Conservation (phyloP, 35 echinoderm and acorn worm genomes). For the Anneissia japonica region DNA sequence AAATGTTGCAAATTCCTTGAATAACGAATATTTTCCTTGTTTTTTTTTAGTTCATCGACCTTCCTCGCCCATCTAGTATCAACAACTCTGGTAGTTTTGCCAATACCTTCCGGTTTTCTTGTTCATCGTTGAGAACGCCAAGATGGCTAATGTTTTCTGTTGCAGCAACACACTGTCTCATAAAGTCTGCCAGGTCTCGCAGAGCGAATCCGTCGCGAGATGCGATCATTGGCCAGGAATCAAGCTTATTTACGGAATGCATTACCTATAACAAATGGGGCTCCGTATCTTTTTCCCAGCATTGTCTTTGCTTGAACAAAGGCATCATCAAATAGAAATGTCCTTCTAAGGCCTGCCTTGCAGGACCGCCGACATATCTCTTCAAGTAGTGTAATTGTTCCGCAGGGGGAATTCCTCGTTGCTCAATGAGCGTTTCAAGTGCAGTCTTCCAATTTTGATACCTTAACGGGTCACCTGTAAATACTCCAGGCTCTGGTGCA, state of each 20-base stretch:
- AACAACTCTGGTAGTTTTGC: slow-evolving; percentile 61
- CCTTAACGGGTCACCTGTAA: slow-evolving; percentile 55
- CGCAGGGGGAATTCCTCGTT: slow-evolving; percentile 9
- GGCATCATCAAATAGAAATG: slow-evolving; percentile 38
- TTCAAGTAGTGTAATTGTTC: slow-evolving; percentile 59
- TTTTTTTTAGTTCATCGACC: slow-evolving; percentile 17
- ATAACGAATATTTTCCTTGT: slow-evolving; percentile 25
- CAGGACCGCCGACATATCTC: slow-evolving; percentile 39
- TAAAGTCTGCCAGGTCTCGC: neutral
- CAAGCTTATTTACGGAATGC: neutral
- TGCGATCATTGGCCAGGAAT: neutral
- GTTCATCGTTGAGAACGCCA: slow-evolving; percentile 40
- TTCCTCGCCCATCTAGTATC: slow-evolving; percentile 31
- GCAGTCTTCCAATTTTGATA: slow-evolving; percentile 18
- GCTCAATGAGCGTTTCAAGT: slow-evolving; percentile 45
- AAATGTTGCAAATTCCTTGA: slow-evolving; percentile 36
- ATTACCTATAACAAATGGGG: neutral
- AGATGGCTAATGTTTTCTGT: neutral
- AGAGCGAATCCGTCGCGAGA: neutral
- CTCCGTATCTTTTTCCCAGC: neutral
- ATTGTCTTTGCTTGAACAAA: neutral
- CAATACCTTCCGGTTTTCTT: slow-evolving; percentile 55
- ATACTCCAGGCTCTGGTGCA: slow-evolving; percentile 55
- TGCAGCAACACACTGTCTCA: neutral
- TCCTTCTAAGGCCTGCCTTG: slow-evolving; percentile 42